A percentile compares a stretch with the other conserved stretches of the same genome.
Evolutionary conservation across 2,113 vertebrate species (phyloP).

Genomic region (Aythya baeri): DNA sequence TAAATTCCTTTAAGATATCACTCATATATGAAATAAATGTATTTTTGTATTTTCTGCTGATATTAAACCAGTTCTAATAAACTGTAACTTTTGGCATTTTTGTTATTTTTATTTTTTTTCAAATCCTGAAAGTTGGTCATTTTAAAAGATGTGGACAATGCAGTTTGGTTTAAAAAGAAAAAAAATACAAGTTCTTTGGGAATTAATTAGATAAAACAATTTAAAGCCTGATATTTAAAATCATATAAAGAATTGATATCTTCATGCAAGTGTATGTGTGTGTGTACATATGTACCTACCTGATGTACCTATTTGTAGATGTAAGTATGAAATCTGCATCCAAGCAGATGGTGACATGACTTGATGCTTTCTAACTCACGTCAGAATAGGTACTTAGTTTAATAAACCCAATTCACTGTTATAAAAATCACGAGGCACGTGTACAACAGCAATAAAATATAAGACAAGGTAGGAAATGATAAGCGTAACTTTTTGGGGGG

Average conservation of each 20-base stretch:
- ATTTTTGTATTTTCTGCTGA: background rate
- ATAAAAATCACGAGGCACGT: background rate
- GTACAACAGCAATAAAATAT: background rate
- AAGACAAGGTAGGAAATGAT: background rate
- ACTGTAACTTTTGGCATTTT: background rate
- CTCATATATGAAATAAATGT: background rate
- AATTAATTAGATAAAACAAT: background rate
- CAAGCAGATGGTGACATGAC: background rate
- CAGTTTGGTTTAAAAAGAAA: background rate
- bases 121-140: background rate
- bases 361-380: background rate
- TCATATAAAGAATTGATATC: rapidly evolving
- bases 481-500: background rate
- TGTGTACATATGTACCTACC: background rate
- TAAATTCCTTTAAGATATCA: background rate
- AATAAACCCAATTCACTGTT: background rate
- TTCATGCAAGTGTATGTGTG: background rate
- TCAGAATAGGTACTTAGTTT: background rate
- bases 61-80: background rate
- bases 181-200: background rate
- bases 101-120: background rate
- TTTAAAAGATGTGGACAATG: background rate
- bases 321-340: background rate
- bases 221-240: background rate
- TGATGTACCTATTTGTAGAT: background rate